Evolutionary conservation across 35 echinoderm and acorn worm species (phyloP).

Genomic region (Patiria miniata): DNA sequence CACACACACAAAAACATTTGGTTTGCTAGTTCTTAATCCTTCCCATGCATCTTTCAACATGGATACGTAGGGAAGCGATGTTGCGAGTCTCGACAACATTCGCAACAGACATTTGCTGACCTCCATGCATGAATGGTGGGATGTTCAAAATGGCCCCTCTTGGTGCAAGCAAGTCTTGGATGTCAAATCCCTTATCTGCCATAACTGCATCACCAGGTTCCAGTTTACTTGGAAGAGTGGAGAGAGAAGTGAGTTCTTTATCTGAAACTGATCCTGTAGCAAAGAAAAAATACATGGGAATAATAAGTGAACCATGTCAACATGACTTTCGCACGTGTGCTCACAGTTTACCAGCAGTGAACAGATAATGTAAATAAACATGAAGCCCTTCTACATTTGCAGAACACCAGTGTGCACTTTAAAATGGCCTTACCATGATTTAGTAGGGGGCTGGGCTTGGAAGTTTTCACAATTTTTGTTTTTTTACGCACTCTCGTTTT

Average conservation of each 20-base stretch:
- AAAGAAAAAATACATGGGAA: neutral
- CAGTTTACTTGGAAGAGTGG: neutral
- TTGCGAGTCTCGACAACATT: neutral
- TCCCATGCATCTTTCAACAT: slow-evolving; percentile 1
- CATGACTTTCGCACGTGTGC: too few relatives aligned
- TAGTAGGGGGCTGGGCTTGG: too few relatives aligned
- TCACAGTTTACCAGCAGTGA: too few relatives aligned
- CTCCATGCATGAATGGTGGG: slow-evolving; percentile 4
- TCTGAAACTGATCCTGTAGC: neutral
- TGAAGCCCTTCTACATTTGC: too few relatives aligned
- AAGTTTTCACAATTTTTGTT: too few relatives aligned
- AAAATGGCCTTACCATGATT: too few relatives aligned
- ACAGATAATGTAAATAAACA: too few relatives aligned
- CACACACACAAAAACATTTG: slow-evolving; percentile 20
- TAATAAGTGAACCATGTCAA: too few relatives aligned
- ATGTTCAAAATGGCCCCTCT: neutral
- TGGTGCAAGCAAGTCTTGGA: slow-evolving; percentile 1
- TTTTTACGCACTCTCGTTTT: too few relatives aligned
- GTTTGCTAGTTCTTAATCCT: slow-evolving; percentile 10
- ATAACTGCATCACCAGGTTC: slow-evolving; percentile 14
- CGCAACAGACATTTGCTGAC: neutral
- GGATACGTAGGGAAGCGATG: neutral
- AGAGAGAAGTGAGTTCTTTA: neutral
- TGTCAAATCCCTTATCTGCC: slow-evolving; percentile 23
- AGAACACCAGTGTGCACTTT: too few relatives aligned